A percentile compares a stretch with the other conserved stretches of the same genome.
These are phyloP conservation scores for Tinea semifulvella DNA, from an alignment of 2,888 invertebrate species.

Conservation along the genomic window DNA sequence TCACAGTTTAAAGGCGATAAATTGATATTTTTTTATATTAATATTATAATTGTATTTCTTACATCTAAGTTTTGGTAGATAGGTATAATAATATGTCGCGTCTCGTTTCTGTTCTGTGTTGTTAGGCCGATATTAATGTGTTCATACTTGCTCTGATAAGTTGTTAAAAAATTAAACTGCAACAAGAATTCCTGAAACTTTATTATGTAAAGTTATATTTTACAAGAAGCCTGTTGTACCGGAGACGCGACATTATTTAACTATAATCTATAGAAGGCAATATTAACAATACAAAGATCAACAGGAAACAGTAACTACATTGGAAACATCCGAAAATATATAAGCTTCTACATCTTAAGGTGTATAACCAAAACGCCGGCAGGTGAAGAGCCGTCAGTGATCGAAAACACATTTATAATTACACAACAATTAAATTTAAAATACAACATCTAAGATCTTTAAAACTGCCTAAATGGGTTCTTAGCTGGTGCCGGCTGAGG, in stretches of 20 bases:
- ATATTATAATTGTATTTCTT: slow-evolving; percentile 12
- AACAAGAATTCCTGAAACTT: no score
- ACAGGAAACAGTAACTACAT: background rate
- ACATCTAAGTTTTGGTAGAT: slow-evolving; percentile 17
- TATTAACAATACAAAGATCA: slow-evolving; percentile 5
- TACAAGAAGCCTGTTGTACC: no score
- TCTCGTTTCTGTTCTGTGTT: slow-evolving; percentile 21
- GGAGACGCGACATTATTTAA: no score
- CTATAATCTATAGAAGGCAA: no score
- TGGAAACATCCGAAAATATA: background rate
- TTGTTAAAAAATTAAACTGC: no score
- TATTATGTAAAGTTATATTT: no score
- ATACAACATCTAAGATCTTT: slow-evolving; percentile 75
- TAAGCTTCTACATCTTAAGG: background rate
- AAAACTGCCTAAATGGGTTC: slow-evolving; percentile 37
- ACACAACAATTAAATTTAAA: slow-evolving; percentile 63
- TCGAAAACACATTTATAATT: slow-evolving; percentile 61
- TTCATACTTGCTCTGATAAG: no score
- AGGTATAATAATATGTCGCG: slow-evolving; percentile 1
- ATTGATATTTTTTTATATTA: background rate
- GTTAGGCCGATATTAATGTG: slow-evolving; percentile 19
- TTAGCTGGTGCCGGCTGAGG: slow-evolving; percentile 19
- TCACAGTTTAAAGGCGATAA: slow-evolving; percentile 16
- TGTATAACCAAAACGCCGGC: background rate
- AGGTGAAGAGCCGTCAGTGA: slow-evolving; percentile 38